Base-by-base conservation (phyloP, 2,113 vertebrate genomes). In the Micronycteris hirsuta region DNA sequence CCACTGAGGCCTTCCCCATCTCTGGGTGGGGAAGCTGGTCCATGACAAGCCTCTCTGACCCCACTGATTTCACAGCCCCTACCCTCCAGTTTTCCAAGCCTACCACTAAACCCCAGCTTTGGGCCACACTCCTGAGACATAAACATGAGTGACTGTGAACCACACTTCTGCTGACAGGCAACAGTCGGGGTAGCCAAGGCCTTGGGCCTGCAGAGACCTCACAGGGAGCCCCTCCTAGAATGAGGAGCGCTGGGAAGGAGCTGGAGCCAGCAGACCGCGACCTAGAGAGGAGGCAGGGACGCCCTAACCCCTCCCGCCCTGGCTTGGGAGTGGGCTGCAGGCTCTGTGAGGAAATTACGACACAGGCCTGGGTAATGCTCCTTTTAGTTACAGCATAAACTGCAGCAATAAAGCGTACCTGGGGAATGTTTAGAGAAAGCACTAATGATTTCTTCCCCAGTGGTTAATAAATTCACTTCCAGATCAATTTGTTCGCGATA, bases 401-500 rank as follows among this genome's bases (percentile, higher is more conserved):
- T 98, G 98, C 97, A 67, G 97, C 98, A 98, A 98, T 98, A 98
- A 99, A 98, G 98, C 31, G 98, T 98, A 98, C 98, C 98, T 98
- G 97, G 98, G 98, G 98, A 99, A 98, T 98, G 98, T 98, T 99
- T 99, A 98, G 98, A 98, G 97, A 98, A 98, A 98, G 98, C 98
- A 99, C 98, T 99, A 98, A 99, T 98, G 98, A 99, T 98, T 99
- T 98, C 98, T 99, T 98, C 98, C 98, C 98, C 96, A 98, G 98
- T 98, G 99, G 98, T 99, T 99, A 99, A 99, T 98, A 99, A 99
- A 98, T 99, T 98, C 98, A 98, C 99, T 98, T 98, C 98, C 98
- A 98, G 98, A 99, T 99, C 99, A 99, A 99, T 99, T 98, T 98
- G 98, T 98, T 98, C 98, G 84, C 98, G 98, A 99, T 99, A 98